A percentile compares a stretch with the other conserved stretches of the same genome.
Conservation (phyloP, 2,113 vertebrate genomes). For the Numenius arquata region DNA sequence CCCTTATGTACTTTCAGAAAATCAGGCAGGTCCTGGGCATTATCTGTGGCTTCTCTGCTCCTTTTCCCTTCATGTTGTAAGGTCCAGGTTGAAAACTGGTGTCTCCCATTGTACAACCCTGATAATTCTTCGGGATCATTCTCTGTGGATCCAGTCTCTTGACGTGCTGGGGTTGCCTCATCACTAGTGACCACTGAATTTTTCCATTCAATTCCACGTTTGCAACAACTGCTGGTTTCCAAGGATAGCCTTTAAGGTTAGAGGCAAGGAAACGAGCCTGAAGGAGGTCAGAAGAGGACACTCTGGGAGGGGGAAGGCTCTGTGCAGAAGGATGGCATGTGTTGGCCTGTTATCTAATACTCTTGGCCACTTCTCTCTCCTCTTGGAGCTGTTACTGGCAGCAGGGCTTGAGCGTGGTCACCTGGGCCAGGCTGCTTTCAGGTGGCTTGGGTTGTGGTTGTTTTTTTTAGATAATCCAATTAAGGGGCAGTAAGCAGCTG, state of each 20-base stretch:
- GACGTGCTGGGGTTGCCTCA: not conserved
- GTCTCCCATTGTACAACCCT: accelerated
- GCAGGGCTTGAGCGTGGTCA: not conserved
- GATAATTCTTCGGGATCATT: not conserved
- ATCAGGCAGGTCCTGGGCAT: not conserved
- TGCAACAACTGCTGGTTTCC: not conserved
- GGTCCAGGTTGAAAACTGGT: not conserved
- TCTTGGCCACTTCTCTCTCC: not conserved
- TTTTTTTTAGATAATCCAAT: not conserved
- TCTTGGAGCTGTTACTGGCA: not conserved
- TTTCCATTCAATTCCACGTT: not conserved
- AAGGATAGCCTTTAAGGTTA: not conserved
- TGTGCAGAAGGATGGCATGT: not conserved
- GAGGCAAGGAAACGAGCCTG: not conserved
- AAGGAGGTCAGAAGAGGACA: not conserved
- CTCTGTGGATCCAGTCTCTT: not conserved
- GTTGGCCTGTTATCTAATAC: not conserved
- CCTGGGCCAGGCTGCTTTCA: not conserved
- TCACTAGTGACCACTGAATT: not conserved
- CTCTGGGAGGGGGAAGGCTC: not conserved
- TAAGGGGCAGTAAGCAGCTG: not conserved
- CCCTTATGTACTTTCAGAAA: not conserved
- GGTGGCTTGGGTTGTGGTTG: not conserved
- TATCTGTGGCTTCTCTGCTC: not conserved
- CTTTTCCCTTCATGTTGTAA: not conserved